Evolutionary conservation across 2,113 vertebrate species (phyloP).

Genomic region (Gadus chalcogrammus): DNA sequence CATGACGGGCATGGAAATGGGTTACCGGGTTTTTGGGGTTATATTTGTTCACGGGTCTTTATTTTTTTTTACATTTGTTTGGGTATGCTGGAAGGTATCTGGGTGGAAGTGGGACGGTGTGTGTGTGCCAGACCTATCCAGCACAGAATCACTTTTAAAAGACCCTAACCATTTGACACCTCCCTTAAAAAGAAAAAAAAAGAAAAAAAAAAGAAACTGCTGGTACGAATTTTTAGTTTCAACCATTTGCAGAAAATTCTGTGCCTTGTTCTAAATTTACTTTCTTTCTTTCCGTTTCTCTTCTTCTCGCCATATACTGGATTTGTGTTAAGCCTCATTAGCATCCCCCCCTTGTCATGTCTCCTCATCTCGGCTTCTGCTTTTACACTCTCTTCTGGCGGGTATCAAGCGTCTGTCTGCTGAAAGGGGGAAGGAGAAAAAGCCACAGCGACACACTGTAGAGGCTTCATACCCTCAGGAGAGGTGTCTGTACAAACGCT

Average conservation of each 20-base stretch:
- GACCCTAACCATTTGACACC: slow-evolving; percentile 90
- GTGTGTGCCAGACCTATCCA: slow-evolving; percentile 61
- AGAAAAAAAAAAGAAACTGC: slow-evolving; percentile 47
- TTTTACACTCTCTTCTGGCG: too few species aligned
- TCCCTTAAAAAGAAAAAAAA: slow-evolving; percentile 53
- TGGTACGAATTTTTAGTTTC: slow-evolving; percentile 80
- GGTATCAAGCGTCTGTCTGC: too few species aligned
- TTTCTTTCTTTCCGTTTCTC: slow-evolving; percentile 20
- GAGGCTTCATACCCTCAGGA: too few species aligned
- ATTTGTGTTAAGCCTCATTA: slow-evolving; percentile 49
- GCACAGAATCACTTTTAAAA: slow-evolving; percentile 83
- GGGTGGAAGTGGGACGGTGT: slow-evolving; percentile 6
- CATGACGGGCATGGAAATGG: slow-evolving; percentile 14
- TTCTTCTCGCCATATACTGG: slow-evolving; percentile 42
- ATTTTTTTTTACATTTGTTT: neutral
- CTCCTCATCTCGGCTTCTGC: too few species aligned
- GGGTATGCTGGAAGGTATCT: slow-evolving; percentile 6
- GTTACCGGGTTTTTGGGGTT: slow-evolving; percentile 14
- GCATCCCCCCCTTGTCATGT: slow-evolving; percentile 29
- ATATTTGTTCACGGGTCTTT: neutral
- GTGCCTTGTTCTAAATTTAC: slow-evolving; percentile 93
- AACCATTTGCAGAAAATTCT: slow-evolving; percentile 95
- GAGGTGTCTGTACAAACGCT: too few species aligned
- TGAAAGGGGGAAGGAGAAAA: too few species aligned
- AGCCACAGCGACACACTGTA: too few species aligned